Percentiles rank a stretch among this genome's conserved stretches.
phyloP scores from a whole-genome alignment of 2,797 vertebrate genomes.

The Pipistrellus pipistrellus region DNA sequence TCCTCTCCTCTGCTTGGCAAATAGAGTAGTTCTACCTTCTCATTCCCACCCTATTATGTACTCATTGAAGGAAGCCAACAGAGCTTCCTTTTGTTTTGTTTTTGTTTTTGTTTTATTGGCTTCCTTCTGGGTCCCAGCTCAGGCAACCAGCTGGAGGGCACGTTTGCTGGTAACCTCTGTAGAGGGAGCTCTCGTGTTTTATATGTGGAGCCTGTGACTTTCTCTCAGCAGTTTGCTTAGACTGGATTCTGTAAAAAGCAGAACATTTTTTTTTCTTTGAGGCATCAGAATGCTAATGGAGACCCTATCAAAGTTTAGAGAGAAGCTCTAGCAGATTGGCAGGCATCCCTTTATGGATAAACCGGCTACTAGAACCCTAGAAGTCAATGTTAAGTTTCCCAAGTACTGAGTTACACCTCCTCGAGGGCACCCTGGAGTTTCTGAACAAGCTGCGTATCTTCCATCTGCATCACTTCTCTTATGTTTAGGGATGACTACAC shows the following conservation, averaged over 20 bases:
- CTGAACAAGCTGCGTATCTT: rapidly evolving
- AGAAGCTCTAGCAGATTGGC: neutral
- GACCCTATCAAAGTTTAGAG: neutral
- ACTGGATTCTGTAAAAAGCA: neutral
- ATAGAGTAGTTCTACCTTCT: neutral
- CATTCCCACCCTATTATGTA: neutral
- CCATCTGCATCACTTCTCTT: neutral
- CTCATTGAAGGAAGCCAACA: neutral
- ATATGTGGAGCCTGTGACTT: neutral
- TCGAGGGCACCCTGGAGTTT: neutral
- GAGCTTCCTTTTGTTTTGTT: constrained; percentile 60
- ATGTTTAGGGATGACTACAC: neutral
- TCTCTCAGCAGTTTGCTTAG: neutral
- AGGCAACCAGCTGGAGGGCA: neutral
- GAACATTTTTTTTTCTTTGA: neutral
- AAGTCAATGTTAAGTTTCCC: neutral
- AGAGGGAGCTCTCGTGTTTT: constrained; percentile 63
- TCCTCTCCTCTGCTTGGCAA: constrained; percentile 2
- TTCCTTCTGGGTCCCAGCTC: neutral
- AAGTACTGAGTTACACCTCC: neutral
- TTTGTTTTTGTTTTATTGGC: constrained; percentile 47
- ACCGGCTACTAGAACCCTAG: neutral
- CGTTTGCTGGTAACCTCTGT: neutral
- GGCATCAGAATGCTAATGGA: neutral
- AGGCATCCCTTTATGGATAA: neutral